phyloP scores from a whole-genome alignment of 2,113 vertebrate genomes.

The Coreoperca whiteheadi region DNA sequence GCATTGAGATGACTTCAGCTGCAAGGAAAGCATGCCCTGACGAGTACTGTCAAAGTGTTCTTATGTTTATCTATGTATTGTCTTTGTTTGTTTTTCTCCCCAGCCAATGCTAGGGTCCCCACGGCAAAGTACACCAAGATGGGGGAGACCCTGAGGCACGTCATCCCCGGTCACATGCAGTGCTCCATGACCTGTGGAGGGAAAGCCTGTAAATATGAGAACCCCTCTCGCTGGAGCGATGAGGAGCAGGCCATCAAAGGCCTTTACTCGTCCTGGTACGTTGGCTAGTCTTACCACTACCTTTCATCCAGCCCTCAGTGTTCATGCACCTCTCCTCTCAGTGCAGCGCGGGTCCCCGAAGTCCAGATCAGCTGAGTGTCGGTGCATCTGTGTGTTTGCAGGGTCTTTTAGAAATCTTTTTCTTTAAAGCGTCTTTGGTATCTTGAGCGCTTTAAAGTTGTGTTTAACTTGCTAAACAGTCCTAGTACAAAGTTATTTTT shows the following conservation, averaged over 20 bases:
- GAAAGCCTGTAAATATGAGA: constrained; percentile 97
- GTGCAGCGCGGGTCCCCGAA: neutral
- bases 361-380: constrained; percentile 4
- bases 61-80: no score
- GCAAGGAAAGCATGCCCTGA: neutral
- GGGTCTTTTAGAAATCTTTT: neutral
- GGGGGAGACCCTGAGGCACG: constrained; percentile 94
- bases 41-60: neutral
- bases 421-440: neutral
- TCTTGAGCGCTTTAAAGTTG: neutral
- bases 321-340: neutral
- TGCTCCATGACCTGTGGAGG: constrained; percentile 98
- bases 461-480: neutral
- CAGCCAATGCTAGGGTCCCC: constrained; percentile 87
- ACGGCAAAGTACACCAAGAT: constrained; percentile 96
- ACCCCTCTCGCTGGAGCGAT: constrained; percentile 92
- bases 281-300: neutral
- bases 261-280: constrained; percentile 96
- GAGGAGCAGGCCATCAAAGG: constrained; percentile 94
- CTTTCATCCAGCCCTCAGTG: neutral
- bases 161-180: constrained; percentile 95
- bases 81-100: neutral
- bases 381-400: neutral
- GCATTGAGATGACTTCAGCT: neutral
- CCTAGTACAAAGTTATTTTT: constrained; percentile 1